Percentiles rank a stretch among this genome's conserved stretches.
phyloP scores from a whole-genome alignment of 2,797 vertebrate species.

The Chrysolophus pictus region DNA sequence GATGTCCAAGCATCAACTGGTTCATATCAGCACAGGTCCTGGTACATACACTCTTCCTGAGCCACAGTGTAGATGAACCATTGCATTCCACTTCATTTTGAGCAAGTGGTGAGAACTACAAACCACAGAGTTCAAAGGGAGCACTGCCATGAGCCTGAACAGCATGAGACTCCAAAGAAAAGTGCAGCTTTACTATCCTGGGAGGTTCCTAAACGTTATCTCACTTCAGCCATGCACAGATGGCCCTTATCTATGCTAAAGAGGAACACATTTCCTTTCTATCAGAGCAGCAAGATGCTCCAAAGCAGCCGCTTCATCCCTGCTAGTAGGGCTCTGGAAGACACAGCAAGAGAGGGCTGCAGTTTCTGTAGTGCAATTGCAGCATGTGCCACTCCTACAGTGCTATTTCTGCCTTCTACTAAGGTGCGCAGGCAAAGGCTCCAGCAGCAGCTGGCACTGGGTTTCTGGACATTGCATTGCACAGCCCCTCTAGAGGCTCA shows the following conservation, averaged over 20 bases:
- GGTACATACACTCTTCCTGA: neutral
- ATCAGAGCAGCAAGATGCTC: neutral
- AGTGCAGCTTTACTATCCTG: neutral
- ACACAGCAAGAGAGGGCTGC: neutral
- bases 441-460: neutral
- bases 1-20: neutral
- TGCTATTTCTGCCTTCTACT: neutral
- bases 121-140: neutral
- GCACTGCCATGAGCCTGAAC: neutral
- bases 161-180: neutral
- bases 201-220: constrained; percentile 4
- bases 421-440: neutral
- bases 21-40: neutral
- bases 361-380: neutral
- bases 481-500: neutral
- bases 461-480: neutral
- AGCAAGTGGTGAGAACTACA: neutral
- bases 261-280: neutral
- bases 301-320: neutral
- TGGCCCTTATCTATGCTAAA: constrained; percentile 2
- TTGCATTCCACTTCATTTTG: neutral
- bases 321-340: neutral
- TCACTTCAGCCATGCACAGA: neutral
- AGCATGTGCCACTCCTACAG: fast-evolving
- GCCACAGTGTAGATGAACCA: neutral